A percentile compares a stretch with the other conserved stretches of the same genome.
phyloP scores from a whole-genome alignment of 2,113 vertebrate genomes.

The Platycercus adscitus region DNA sequence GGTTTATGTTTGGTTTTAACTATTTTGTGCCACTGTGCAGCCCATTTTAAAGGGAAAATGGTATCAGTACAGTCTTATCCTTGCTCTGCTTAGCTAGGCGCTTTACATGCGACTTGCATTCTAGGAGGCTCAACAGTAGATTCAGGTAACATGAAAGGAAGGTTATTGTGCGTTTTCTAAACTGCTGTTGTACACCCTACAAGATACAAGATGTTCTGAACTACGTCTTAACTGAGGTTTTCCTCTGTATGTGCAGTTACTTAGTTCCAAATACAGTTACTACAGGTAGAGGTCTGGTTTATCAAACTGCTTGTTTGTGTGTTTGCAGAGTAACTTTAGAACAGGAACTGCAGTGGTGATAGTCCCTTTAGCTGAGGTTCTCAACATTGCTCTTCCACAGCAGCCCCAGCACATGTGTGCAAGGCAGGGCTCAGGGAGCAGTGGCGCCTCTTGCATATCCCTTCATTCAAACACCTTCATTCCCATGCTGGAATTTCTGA shows the following conservation, averaged over 20 bases:
- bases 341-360: background rate
- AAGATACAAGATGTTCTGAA: background rate
- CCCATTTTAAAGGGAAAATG: background rate
- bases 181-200: fast-evolving
- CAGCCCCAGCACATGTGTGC: background rate
- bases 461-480: background rate
- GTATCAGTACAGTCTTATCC: background rate
- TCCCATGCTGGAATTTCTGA: background rate
- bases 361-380: background rate
- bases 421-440: background rate
- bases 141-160: background rate
- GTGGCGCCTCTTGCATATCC: fast-evolving
- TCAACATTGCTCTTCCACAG: background rate
- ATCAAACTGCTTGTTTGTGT: background rate
- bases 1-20: background rate
- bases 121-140: background rate
- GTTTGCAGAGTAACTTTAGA: background rate
- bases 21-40: background rate
- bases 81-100: background rate
- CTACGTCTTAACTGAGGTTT: background rate
- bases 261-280: background rate
- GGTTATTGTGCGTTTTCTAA: background rate
- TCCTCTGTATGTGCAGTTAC: background rate
- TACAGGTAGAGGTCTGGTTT: background rate
- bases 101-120: background rate